A percentile compares a stretch with the other conserved stretches of the same genome.
These are phyloP conservation scores for Cnemophilus loriae DNA, from an alignment of 2,113 vertebrate species.

Conservation along the genomic window DNA sequence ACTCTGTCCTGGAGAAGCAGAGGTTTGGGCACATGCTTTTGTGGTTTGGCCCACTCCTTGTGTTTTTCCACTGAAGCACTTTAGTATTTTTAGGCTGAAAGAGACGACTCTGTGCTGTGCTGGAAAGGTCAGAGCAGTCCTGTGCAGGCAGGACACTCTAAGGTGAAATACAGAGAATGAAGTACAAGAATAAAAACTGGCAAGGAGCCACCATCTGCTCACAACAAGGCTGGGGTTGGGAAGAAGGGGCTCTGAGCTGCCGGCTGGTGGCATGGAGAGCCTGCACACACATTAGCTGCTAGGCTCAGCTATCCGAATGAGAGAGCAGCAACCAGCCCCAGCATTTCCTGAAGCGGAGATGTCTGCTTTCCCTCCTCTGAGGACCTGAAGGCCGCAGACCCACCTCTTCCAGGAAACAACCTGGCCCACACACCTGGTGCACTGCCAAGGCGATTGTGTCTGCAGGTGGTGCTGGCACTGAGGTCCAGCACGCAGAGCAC, in stretches of 20 bases:
- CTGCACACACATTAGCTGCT: neutral
- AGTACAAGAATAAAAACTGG: neutral
- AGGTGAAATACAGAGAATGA: neutral
- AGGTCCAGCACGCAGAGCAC: rapidly evolving
- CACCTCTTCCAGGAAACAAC: neutral
- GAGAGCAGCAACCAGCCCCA: neutral
- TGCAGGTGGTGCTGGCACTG: neutral
- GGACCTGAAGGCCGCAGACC: neutral
- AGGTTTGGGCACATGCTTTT: neutral
- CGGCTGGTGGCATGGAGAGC: neutral
- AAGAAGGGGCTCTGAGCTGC: neutral
- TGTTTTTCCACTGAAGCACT: slow-evolving; percentile 45
- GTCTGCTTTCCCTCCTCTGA: neutral
- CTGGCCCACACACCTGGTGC: neutral
- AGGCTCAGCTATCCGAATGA: neutral
- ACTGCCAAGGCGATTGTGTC: neutral
- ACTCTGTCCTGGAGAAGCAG: neutral
- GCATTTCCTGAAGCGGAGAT: neutral
- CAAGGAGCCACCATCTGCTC: neutral
- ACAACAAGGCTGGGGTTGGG: neutral
- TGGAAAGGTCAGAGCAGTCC: neutral
- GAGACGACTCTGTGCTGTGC: neutral
- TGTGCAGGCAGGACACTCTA: neutral
- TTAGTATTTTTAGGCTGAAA: slow-evolving; percentile 28
- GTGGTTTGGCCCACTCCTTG: slow-evolving; percentile 19